Base-by-base conservation (phyloP, 1,140 invertebrate genomes). In the Papilio polyxenes region DNA sequence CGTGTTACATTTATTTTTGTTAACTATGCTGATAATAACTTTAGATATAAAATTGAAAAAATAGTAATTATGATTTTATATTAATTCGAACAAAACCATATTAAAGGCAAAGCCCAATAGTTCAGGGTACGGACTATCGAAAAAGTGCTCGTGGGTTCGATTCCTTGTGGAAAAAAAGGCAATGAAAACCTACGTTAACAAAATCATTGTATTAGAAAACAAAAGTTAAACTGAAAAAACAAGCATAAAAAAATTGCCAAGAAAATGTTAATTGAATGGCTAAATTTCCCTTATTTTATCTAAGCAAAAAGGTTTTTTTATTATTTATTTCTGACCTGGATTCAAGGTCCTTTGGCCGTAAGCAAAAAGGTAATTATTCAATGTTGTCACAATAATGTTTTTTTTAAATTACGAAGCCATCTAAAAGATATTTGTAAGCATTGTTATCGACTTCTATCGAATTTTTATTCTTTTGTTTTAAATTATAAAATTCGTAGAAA, bases 381-480 rank as follows among this genome's bases (percentile, higher is more conserved):
- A 31, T 31, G 56, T 13, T 72, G 65, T 72, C 65, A 40, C 65
- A 72, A 69, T 72, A 23, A 31, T 31, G 23, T 31, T 37, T 72
- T 65, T 65, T 10, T 56, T 56, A 56, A 65, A 15, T 72, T 15
- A 72, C 17, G 65, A 72, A 72, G 65, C 65, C 65, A 40, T 17
- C 1, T 72, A 40, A 72, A 72, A 37, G 13, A 72, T 72, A 2
- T 40, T 69, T 69, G 23, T 40, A 37, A 4, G 11, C 11, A 37
- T 69, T 65, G 23, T 37, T 72, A 15, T 31, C 1, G 31, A 4
- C 13, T 8, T 11, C 37, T 69, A 31, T 13, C 23, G 23, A 72
- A 65, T 31, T 3, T 65, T 72, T 72, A 59, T 8, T 59, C 65
- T 72, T 72, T 72, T 72, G 31, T 72, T 72, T 72, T 65, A 31